These are phyloP conservation scores for Cheilinus undulatus DNA, from an alignment of 2,113 vertebrate species.

Conservation along the genomic window DNA sequence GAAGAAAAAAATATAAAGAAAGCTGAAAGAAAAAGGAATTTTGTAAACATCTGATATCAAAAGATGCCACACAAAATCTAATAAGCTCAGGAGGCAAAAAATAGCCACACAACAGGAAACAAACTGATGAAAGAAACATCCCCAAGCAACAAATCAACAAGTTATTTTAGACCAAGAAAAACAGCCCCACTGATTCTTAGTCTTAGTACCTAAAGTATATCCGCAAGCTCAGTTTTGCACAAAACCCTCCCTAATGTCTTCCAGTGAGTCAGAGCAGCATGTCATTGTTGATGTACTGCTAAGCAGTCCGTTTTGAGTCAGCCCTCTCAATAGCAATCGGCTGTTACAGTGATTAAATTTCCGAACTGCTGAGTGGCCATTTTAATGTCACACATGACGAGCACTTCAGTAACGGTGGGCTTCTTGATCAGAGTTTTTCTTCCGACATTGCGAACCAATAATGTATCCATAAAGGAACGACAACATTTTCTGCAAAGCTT, in stretches of 20 bases:
- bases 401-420: background rate
- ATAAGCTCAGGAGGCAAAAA: background rate
- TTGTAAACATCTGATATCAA: background rate
- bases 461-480: background rate
- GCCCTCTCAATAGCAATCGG: constrained; percentile 25
- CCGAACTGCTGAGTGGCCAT: constrained; percentile 55
- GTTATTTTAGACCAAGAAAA: background rate
- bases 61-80: background rate
- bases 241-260: constrained; percentile 24
- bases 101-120: background rate
- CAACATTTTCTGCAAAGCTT: background rate
- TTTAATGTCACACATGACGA: constrained; percentile 33
- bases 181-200: background rate
- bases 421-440: background rate
- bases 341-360: constrained; percentile 57
- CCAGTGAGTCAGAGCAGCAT: constrained; percentile 38
- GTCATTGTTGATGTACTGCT: constrained; percentile 56
- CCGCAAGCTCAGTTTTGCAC: constrained; percentile 2
- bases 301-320: constrained; percentile 41
- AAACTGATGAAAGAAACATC: background rate
- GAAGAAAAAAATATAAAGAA: background rate
- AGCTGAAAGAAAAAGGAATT: background rate
- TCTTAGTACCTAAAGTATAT: constrained; percentile 35
- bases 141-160: background rate
- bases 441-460: background rate